Conservation (phyloP, 2,113 vertebrate genomes). For the Xenus cinereus region DNA sequence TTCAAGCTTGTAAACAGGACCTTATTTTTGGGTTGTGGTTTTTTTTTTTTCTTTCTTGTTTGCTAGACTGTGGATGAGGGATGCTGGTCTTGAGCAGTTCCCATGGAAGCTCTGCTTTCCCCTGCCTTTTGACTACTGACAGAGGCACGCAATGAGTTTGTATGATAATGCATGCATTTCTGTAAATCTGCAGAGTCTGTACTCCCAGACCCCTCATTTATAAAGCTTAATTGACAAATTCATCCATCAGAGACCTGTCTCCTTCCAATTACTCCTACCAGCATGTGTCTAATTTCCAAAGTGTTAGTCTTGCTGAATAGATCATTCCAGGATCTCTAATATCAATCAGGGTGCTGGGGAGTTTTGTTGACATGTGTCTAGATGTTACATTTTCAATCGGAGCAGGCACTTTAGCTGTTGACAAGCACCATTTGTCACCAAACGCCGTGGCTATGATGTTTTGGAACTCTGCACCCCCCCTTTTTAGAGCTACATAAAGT, state of each 20-base stretch:
- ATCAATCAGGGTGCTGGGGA: neutral
- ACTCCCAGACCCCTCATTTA: neutral
- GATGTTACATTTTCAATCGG: neutral
- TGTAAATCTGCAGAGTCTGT: neutral
- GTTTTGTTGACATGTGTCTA: neutral
- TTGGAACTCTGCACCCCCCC: neutral
- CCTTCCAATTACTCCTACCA: neutral
- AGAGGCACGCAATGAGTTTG: neutral
- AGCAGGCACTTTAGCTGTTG: neutral
- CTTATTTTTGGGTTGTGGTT: neutral
- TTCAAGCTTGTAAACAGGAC: neutral
- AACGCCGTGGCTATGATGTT: neutral
- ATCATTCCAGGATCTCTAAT: neutral
- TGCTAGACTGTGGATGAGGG: neutral
- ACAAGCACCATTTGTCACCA: neutral
- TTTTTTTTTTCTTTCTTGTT: neutral
- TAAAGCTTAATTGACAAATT: conserved; percentile 13
- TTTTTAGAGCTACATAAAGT: neutral
- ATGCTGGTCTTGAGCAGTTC: neutral
- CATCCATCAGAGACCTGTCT: neutral
- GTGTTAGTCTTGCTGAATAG: neutral
- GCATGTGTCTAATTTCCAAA: neutral
- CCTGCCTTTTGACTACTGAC: neutral
- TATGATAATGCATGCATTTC: neutral
- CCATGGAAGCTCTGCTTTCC: fast-evolving